phyloP scores from a whole-genome alignment of 2,888 invertebrate species.

The Cistogaster globosa region DNA sequence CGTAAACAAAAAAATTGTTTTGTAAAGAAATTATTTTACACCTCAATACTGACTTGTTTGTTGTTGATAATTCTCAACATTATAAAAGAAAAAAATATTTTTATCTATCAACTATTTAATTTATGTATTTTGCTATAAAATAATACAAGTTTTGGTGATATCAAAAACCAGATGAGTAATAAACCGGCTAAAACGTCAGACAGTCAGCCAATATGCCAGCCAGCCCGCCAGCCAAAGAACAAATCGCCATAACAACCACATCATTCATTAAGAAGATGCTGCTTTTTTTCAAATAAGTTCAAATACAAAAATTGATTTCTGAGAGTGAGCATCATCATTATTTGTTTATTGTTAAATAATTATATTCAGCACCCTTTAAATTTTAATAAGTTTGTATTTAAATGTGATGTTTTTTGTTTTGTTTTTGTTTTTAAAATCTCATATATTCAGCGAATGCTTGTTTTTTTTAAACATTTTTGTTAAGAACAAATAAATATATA shows the following conservation, averaged over 20 bases:
- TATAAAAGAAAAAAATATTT: not conserved
- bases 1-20: no score
- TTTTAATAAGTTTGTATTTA: constrained; percentile 51
- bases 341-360: constrained; percentile 36
- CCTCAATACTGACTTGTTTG: no score
- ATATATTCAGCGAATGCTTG: constrained; percentile 42
- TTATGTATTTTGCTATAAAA: no score
- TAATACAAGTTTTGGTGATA: no score
- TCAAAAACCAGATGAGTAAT: constrained; percentile 75
- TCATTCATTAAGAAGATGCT: constrained; percentile 48
- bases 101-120: not conserved
- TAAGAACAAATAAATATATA: constrained; percentile 69
- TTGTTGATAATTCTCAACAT: not conserved
- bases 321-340: constrained; percentile 58
- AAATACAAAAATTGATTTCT: not conserved
- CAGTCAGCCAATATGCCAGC: no score
- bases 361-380: constrained; percentile 58
- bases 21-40: no score
- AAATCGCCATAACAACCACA: constrained; percentile 61
- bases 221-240: not conserved
- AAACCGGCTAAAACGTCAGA: constrained; percentile 74
- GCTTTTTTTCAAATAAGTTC: not conserved
- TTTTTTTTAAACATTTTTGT: constrained; percentile 1
- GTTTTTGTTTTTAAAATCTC: no score
- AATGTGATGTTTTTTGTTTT: not conserved